Base-by-base conservation (phyloP, 2,797 vertebrate genomes). In the Typhlichthys eigenmanni region DNA sequence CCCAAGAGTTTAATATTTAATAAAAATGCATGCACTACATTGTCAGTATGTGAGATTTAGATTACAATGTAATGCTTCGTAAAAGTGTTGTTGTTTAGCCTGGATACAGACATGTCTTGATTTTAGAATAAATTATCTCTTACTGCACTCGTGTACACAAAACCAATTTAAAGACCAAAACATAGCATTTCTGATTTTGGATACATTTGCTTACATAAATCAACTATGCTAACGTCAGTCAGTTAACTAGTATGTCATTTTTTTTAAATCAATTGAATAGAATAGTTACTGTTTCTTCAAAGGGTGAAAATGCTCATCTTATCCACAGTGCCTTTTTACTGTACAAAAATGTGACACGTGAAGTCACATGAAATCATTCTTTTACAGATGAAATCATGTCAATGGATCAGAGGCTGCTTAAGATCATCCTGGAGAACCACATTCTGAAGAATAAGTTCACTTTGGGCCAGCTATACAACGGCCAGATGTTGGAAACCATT, bases 401-500 rank as follows among this genome's bases (percentile, higher is more conserved):
- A 49, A 94, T 95, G 91, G 97, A 98, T 79, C 95, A 98, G 70
- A 88, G 92, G 0, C 10, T 89, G 55, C 93, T 98, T 45, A 96
- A 54, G 83, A 67, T 91, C 3, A 94, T 99, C 76, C 85, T 99
- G 63, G 94, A 98, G 87, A 99, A 93, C 85, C 98, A 99, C 75
- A 91, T 99, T 67, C 71, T 99, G 82, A 98, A 96, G 86, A 87
- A 81, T 7, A 99, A 97, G 87, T 47, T 98, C 63, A 88, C 91
- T 2, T 93, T 99, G 50, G 94, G 91, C 64, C 87, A 97, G 68
- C 79, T 99, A 62, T 99, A 95, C 88, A 98, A 96, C 19, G 98
- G 97, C 58, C 97, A 99, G 78, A 88, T 71, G 2, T 90, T 99
- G 56, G 95, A 98, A 86, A 98, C 96, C 45, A 85, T 98, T 0